Evolutionary conservation across 2,888 invertebrate species (phyloP).

Genomic region (Synanthedon myopaeformis): DNA sequence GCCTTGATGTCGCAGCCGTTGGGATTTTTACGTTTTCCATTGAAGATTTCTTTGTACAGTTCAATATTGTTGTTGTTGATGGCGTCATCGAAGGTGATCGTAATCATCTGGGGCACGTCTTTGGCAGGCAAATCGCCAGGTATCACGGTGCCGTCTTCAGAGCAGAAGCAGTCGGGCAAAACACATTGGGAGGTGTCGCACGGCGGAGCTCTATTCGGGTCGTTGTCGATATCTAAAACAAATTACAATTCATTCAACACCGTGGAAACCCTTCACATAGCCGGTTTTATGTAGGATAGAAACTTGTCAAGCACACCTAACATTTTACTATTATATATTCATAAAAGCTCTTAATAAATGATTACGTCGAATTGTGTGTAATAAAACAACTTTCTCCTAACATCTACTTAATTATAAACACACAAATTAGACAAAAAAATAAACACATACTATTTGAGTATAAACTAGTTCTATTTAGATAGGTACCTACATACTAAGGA

Average conservation of each 20-base stretch:
- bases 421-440: too few relatives aligned
- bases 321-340: too few relatives aligned
- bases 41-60: conserved; percentile 92
- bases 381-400: too few relatives aligned
- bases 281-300: neutral
- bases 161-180: conserved; percentile 94
- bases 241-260: conserved; percentile 1
- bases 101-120: conserved; percentile 94
- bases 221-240: conserved; percentile 87
- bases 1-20: conserved; percentile 94
- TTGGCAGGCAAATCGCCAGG: conserved; percentile 86
- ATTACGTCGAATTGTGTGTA: too few relatives aligned
- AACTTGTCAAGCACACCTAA: too few relatives aligned
- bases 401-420: too few relatives aligned
- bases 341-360: too few relatives aligned
- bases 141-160: conserved; percentile 89
- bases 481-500: too few relatives aligned
- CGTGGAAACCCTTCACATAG: neutral
- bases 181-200: conserved; percentile 89
- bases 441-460: too few relatives aligned
- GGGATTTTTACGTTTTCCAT: conserved; percentile 88
- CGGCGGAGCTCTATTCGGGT: conserved; percentile 91
- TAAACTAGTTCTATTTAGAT: too few relatives aligned
- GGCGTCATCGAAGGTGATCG: conserved; percentile 93
- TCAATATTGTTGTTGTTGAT: conserved; percentile 96